These are phyloP conservation scores for Rhinoderma darwinii DNA, from an alignment of 2,113 vertebrate species.

Conservation along the genomic window DNA sequence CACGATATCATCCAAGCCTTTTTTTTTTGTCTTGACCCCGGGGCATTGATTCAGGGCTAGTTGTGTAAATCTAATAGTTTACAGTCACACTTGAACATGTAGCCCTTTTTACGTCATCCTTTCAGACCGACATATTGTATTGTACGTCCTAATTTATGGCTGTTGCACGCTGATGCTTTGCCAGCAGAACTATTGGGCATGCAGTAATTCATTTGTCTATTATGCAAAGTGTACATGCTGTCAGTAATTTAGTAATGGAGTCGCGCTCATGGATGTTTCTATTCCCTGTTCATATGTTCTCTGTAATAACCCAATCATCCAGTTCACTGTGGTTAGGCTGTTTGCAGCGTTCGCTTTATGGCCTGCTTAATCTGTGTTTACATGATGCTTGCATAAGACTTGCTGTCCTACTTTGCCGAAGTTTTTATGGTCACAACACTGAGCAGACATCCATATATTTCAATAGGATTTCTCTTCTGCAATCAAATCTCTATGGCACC, in stretches of 20 bases:
- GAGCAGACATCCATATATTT: background rate
- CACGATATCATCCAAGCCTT: no score
- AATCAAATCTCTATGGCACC: background rate
- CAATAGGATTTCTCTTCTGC: background rate
- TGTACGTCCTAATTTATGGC: background rate
- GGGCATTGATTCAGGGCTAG: background rate
- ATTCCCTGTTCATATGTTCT: background rate
- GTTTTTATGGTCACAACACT: background rate
- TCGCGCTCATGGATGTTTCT: background rate
- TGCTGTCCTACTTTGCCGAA: background rate
- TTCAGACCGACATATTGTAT: background rate
- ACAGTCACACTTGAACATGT: background rate
- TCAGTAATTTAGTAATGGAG: background rate
- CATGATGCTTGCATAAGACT: constrained; percentile 10
- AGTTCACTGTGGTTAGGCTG: background rate
- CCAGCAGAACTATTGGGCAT: background rate
- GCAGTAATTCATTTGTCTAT: background rate
- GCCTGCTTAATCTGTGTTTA: constrained; percentile 16
- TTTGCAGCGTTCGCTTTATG: background rate
- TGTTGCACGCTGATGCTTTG: background rate
- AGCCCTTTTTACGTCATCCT: background rate
- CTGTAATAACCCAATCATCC: constrained; percentile 22
- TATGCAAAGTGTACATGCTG: background rate
- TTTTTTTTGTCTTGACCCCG: no score
- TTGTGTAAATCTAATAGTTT: background rate